Percentiles rank a stretch among this genome's conserved stretches.
Conservation (phyloP, 2,888 invertebrate species). For the Chouioia cunea region DNA sequence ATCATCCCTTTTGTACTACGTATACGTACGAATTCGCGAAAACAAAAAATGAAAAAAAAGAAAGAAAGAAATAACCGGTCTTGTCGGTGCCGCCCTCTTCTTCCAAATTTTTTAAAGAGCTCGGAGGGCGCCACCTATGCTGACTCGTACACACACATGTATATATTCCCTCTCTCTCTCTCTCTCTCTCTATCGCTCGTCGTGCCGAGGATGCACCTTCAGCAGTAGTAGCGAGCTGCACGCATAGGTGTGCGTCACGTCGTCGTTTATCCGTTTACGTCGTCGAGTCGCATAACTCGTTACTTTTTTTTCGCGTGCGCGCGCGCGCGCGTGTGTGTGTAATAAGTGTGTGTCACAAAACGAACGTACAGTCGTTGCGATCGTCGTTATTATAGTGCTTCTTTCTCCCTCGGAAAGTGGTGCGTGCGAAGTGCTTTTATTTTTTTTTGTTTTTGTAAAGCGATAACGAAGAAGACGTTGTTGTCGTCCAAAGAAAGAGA, state of each 20-base stretch:
- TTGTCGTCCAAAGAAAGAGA: slow-evolving; percentile 14
- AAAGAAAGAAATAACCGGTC: no score
- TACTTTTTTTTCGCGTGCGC: slow-evolving; percentile 24
- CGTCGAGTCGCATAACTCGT: neutral
- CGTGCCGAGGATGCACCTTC: slow-evolving; percentile 33
- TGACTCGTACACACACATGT: slow-evolving; percentile 55
- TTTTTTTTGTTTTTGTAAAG: no score
- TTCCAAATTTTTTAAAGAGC: neutral
- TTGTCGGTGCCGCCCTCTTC: no score
- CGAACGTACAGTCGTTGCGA: no score
- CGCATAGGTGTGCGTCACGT: slow-evolving; percentile 33
- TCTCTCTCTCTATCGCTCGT: slow-evolving; percentile 16
- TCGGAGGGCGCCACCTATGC: slow-evolving; percentile 57
- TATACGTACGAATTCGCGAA: no score
- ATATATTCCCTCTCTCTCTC: slow-evolving; percentile 36
- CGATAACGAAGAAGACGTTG: no score
- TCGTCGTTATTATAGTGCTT: no score
- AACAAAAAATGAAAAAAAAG: no score
- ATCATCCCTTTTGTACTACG: no score
- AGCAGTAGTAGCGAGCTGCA: slow-evolving; percentile 23
- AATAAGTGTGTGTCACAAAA: neutral
- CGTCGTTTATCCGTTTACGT: slow-evolving; percentile 26
- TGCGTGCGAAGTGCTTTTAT: neutral
- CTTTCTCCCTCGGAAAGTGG: neutral
- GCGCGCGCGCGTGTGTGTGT: slow-evolving; percentile 6